A percentile compares a stretch with the other conserved stretches of the same genome.
Evolutionary conservation across 2,888 invertebrate genomes (phyloP).

Genomic region (Rhabditoides inermis): DNA sequence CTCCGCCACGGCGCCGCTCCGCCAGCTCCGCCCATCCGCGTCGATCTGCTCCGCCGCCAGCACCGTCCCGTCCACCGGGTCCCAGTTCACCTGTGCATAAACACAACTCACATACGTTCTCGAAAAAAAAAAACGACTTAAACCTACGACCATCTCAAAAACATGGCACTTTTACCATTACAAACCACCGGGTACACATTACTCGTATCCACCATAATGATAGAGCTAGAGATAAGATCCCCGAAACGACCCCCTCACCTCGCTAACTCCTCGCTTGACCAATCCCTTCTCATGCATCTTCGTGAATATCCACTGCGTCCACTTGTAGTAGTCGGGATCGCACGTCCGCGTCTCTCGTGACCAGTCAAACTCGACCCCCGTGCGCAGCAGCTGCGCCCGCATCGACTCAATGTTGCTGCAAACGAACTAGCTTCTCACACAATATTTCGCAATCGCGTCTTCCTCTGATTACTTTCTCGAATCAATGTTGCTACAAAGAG

Average conservation of each 20-base stretch:
- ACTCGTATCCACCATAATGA: background rate
- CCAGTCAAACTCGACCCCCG: slow-evolving; percentile 89
- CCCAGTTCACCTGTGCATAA: slow-evolving; percentile 69
- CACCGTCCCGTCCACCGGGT: slow-evolving; percentile 92
- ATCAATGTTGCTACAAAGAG: no score
- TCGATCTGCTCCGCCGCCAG: slow-evolving; percentile 96
- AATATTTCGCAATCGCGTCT: background rate
- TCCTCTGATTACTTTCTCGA: no score
- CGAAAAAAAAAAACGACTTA: background rate
- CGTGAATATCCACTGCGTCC: slow-evolving; percentile 91
- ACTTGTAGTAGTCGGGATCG: slow-evolving; percentile 75
- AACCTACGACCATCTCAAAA: background rate
- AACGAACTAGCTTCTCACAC: no score
- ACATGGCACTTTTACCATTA: background rate
- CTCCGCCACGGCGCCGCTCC: slow-evolving; percentile 88
- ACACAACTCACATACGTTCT: slow-evolving; percentile 55
- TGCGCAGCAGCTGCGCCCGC: slow-evolving; percentile 68
- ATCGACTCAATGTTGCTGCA: slow-evolving; percentile 69
- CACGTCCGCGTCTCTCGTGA: slow-evolving; percentile 61
- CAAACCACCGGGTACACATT: background rate
- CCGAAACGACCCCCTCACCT: slow-evolving; percentile 14
- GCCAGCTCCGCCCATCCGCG: slow-evolving; percentile 62
- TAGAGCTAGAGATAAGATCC: background rate
- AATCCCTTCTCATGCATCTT: slow-evolving; percentile 75
- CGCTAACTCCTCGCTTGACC: slow-evolving; percentile 67